A percentile compares a stretch with the other conserved stretches of the same genome.
Evolutionary conservation across 2,888 invertebrate genomes (phyloP).

Genomic region (Steinernema scapterisci): DNA sequence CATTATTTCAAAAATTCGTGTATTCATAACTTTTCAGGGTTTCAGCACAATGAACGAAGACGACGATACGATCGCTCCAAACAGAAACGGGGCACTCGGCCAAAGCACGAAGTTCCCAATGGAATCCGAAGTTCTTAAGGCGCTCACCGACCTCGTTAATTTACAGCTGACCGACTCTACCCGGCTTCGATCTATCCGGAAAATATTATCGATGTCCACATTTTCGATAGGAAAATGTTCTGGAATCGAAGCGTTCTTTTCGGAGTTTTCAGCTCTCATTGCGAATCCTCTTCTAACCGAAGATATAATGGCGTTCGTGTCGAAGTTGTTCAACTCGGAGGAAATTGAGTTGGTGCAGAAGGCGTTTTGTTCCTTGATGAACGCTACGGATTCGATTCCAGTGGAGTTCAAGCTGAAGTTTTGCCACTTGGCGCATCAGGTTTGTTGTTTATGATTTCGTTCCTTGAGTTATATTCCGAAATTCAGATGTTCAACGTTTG

Average conservation of each 20-base stretch:
- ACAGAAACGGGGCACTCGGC: not conserved
- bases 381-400: not conserved
- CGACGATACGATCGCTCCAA: not conserved
- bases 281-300: not conserved
- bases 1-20: not conserved
- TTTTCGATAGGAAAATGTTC: not conserved
- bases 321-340: constrained; percentile 8
- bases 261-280: not conserved
- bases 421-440: not conserved
- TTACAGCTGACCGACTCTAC: not conserved
- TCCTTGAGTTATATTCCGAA: too few relatives aligned
- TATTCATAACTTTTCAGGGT: not conserved
- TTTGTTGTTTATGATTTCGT: not conserved
- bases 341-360: not conserved
- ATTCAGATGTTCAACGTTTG: constrained; percentile 17
- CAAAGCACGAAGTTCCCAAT: constrained; percentile 7
- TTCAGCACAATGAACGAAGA: constrained; percentile 7
- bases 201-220: constrained; percentile 13
- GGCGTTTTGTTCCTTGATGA: not conserved
- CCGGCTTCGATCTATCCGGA: not conserved
- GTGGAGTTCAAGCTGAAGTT: not conserved
- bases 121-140: constrained; percentile 16
- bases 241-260: constrained; percentile 3
- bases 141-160: not conserved
- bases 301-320: not conserved